Conservation (phyloP, 2,888 invertebrate genomes). For the Drosophila heteroneura region DNA sequence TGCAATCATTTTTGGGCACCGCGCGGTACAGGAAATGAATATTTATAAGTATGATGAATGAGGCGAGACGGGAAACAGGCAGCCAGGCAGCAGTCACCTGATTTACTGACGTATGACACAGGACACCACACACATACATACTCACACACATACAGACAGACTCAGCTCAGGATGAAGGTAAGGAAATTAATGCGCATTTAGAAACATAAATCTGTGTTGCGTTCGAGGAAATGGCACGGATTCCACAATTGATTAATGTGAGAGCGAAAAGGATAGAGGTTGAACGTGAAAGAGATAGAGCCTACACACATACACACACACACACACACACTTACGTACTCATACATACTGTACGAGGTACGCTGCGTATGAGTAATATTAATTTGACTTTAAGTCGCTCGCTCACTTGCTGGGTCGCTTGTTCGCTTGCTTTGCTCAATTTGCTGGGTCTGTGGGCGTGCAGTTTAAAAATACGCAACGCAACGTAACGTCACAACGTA, state of each 20-base stretch:
- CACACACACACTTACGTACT: slow-evolving; percentile 2
- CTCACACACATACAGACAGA: slow-evolving; percentile 7
- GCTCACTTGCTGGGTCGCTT: slow-evolving; percentile 26
- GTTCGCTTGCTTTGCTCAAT: slow-evolving; percentile 47
- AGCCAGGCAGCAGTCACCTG: slow-evolving; percentile 56
- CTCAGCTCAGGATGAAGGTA: slow-evolving; percentile 70
- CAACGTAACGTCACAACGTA: slow-evolving; percentile 73
- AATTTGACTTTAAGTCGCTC: slow-evolving; percentile 75
- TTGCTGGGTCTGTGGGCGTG: slow-evolving; percentile 42
- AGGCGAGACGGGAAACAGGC: slow-evolving; percentile 52
- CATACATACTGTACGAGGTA: slow-evolving; percentile 14
- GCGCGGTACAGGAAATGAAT: slow-evolving; percentile 70
- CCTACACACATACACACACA: slow-evolving; percentile 9
- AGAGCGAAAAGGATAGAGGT: slow-evolving; percentile 9
- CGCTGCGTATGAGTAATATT: slow-evolving; percentile 75
- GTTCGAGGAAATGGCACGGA: slow-evolving; percentile 69
- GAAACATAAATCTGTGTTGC: slow-evolving; percentile 77
- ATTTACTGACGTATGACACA: slow-evolving; percentile 79
- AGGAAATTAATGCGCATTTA: slow-evolving; percentile 81
- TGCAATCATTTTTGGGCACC: slow-evolving; percentile 73
- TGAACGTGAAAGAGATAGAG: slow-evolving; percentile 12
- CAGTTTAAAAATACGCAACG: slow-evolving; percentile 65
- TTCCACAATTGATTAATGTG: slow-evolving; percentile 71
- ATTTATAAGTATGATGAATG: slow-evolving; percentile 82
- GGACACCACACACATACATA: slow-evolving; percentile 33